phyloP scores from a whole-genome alignment of 2,113 vertebrate species.

The Nycticorax nycticorax region DNA sequence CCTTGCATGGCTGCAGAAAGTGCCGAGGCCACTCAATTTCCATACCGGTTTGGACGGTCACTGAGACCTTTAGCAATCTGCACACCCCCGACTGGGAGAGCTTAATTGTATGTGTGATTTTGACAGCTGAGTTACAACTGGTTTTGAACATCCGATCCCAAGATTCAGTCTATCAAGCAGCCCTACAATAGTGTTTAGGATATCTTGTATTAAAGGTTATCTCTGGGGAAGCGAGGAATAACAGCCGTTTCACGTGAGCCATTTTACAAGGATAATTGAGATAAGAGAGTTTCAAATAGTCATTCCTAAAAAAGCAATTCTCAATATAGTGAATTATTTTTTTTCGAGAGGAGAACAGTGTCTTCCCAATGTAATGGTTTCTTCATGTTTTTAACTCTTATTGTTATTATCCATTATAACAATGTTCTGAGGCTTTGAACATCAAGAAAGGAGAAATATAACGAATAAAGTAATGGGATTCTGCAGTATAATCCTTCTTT shows the following conservation, averaged over 20 bases:
- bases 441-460: slow-evolving; percentile 9
- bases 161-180: background rate
- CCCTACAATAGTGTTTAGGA: background rate
- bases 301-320: slow-evolving; percentile 57
- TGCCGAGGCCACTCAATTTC: background rate
- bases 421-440: slow-evolving; percentile 30
- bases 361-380: slow-evolving; percentile 31
- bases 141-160: background rate
- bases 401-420: slow-evolving; percentile 58
- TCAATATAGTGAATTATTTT: slow-evolving; percentile 26
- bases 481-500: slow-evolving; percentile 30
- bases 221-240: slow-evolving; percentile 35
- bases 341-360: background rate
- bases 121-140: background rate
- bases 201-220: slow-evolving; percentile 1
- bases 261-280: slow-evolving; percentile 8
- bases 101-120: background rate
- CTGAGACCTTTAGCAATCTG: background rate
- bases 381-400: slow-evolving; percentile 57
- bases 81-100: background rate
- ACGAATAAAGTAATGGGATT: slow-evolving; percentile 29
- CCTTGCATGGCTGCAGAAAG: background rate
- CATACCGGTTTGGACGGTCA: background rate
- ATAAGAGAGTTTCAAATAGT: slow-evolving; percentile 24
- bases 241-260: background rate